A percentile compares a stretch with the other conserved stretches of the same genome.
phyloP scores from a whole-genome alignment of 2,797 vertebrate species.

The Crocidura indochinensis region DNA sequence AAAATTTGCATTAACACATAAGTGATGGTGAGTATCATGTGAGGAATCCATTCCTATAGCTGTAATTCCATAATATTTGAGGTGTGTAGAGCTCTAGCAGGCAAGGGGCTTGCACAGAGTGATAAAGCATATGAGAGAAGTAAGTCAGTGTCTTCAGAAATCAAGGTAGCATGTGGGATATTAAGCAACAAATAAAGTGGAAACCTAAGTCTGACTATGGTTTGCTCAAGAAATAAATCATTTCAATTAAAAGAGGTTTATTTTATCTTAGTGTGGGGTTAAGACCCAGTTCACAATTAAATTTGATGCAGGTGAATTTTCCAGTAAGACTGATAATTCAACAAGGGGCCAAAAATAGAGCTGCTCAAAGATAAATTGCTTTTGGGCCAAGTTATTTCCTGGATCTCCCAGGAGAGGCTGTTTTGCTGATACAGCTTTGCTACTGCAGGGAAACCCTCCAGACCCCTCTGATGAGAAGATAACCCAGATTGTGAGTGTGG shows the following conservation, averaged over 20 bases:
- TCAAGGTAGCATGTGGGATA: neutral
- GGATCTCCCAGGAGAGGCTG: neutral
- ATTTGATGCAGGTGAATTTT: conserved; percentile 20
- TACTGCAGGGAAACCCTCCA: neutral
- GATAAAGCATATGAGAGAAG: neutral
- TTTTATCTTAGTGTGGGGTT: neutral
- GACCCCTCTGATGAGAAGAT: neutral
- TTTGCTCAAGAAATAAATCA: neutral
- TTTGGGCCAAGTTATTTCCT: neutral
- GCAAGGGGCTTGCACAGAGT: accelerated
- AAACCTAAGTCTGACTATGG: neutral
- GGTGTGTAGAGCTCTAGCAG: conserved; percentile 29
- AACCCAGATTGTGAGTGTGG: neutral
- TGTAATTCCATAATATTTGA: neutral
- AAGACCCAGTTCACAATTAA: neutral
- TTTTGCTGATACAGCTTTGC: neutral
- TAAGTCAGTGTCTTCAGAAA: neutral
- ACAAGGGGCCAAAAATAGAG: conserved; percentile 7
- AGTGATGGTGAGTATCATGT: neutral
- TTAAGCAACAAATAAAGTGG: neutral
- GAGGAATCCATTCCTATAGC: neutral
- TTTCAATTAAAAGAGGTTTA: neutral
- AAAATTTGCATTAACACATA: conserved; percentile 13
- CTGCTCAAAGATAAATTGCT: neutral
- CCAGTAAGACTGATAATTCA: neutral